A percentile compares a stretch with the other conserved stretches of the same genome.
Conservation (phyloP, 2,888 invertebrate species). For the Drosophila pseudotalamancana region DNA sequence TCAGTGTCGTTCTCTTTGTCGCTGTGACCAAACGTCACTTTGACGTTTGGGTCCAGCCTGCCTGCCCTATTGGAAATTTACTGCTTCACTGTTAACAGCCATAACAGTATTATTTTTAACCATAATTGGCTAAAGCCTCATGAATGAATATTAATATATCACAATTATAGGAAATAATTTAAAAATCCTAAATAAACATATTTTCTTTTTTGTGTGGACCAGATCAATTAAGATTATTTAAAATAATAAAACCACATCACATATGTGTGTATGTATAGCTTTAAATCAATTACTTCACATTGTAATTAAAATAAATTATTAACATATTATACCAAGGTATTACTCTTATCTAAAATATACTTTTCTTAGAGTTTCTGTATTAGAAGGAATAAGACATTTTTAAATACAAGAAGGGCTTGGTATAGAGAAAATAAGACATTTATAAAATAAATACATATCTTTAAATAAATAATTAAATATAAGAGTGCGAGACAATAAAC, state of each 20-base stretch:
- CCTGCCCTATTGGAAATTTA: constrained; percentile 57
- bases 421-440: too few species aligned
- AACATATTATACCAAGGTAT: too few species aligned
- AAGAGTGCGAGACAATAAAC: neutral
- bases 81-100: neutral
- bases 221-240: too few species aligned
- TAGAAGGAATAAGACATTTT: too few species aligned
- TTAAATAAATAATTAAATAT: neutral
- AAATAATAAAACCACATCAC: too few species aligned
- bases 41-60: constrained; percentile 60
- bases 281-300: too few species aligned
- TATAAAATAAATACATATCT: neutral
- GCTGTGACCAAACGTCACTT: constrained; percentile 64
- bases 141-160: neutral
- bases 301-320: too few species aligned
- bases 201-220: too few species aligned
- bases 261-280: too few species aligned
- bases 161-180: neutral
- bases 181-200: neutral
- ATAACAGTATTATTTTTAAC: constrained; percentile 8
- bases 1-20: constrained; percentile 72
- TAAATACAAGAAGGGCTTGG: too few species aligned
- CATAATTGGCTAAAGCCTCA: neutral
- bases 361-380: too few species aligned
- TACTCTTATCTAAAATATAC: too few species aligned